Evolutionary conservation across 2,113 vertebrate species (phyloP), one percentile per base, ranked within the genome.

Genomic region (Tetrao urogallus): DNA sequence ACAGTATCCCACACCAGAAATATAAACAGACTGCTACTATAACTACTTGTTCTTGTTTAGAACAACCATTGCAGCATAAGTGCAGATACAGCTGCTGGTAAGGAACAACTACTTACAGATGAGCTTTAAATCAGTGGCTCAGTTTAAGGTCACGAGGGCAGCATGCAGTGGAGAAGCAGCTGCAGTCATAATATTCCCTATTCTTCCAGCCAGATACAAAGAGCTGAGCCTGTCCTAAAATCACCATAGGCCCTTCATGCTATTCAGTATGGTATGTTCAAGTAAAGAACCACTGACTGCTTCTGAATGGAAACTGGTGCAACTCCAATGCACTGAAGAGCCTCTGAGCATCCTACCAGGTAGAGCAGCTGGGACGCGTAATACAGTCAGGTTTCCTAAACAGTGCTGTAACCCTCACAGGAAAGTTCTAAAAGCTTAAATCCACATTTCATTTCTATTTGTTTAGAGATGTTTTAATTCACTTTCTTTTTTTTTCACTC

Each of bases 231-330:
- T 63, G 60, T 27, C n/a, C 50, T 43, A n/a, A 94, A 86, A 58
- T 57, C 54, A 19, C 42, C 57, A 25, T 61, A 74, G 45, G 43
- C 40, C 48, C 40, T 50, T 47, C 50, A 12, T 20, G 6, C 10
- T 28, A 0, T 6, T 67, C n/a, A 36, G 1, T 13, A 12, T 6
- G 32, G 19, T 47, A 28, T 4, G 8, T 34, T 63, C 28, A 47
- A 6, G 28, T 30, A 61, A 45, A 72, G 11, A 30, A 30, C 34
- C 34, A 8, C 78, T 77, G 74, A 45, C 28, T 66, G 43, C 56
- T 78, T 30, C 58, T 60, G 52, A 48, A 65, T 24, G 34, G 27
- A 90, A 73, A 34, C 66, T 12, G 8, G 17, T 63, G 56, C 1
- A 4, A 52, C 12, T 7, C 17, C 47, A 74, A 25, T 67, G 61